Percentiles rank a stretch among this genome's conserved stretches.
Evolutionary conservation across 1,140 invertebrate genomes (phyloP).

Genomic region (Agrypnia vestita): DNA sequence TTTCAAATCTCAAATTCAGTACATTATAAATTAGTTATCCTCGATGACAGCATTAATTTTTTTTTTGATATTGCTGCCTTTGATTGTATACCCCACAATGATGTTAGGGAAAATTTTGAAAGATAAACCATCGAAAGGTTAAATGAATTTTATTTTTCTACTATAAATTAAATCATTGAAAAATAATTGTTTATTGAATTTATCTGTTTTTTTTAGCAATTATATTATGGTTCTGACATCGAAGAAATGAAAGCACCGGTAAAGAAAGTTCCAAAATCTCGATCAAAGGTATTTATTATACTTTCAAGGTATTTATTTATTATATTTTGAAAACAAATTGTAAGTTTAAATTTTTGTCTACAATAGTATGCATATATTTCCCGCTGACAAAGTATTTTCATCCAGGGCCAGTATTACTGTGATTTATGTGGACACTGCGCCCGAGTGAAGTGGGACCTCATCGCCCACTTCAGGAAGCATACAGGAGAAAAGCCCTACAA

Average conservation of each 20-base stretch:
- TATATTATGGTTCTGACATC: slow-evolving; percentile 10
- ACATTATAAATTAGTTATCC: too few species aligned
- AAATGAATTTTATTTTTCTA: too few species aligned
- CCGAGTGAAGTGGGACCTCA: slow-evolving; percentile 51
- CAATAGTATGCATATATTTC: background rate
- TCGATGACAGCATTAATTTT: too few species aligned
- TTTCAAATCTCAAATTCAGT: too few species aligned
- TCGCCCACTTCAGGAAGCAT: slow-evolving; percentile 94
- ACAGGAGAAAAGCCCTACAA: slow-evolving; percentile 98
- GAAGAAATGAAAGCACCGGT: slow-evolving; percentile 3
- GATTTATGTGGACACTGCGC: slow-evolving; percentile 54
- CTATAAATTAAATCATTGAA: background rate
- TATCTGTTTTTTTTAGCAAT: slow-evolving; percentile 28
- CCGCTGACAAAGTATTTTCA: background rate
- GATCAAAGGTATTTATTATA: slow-evolving; percentile 6
- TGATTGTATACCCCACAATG: too few species aligned
- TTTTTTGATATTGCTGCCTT: too few species aligned
- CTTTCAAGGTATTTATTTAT: slow-evolving; percentile 3
- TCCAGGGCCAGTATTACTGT: slow-evolving; percentile 48
- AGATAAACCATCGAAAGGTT: too few species aligned
- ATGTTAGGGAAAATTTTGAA: too few species aligned
- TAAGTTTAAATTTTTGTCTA: too few species aligned
- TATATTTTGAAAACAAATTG: background rate
- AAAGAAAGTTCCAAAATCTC: background rate
- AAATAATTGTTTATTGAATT: background rate